Conservation (phyloP, 2,888 invertebrate genomes). For the Stomorhina lunata region DNA sequence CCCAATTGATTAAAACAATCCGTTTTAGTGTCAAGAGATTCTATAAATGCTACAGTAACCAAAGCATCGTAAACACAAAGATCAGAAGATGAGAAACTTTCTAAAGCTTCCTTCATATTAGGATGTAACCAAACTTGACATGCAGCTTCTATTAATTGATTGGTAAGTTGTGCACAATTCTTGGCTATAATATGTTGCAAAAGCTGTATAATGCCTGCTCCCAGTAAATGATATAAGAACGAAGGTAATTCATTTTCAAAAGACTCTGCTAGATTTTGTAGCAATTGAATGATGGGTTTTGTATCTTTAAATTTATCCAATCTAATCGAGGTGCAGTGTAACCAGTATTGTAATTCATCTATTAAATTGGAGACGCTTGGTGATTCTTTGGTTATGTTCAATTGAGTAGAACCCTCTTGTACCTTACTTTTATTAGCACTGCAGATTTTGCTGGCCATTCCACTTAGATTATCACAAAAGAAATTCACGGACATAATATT, state of each 20-base stretch:
- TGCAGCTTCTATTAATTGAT: conserved; percentile 67
- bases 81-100: not conserved
- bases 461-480: conserved; percentile 71
- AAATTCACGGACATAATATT: conserved; percentile 78
- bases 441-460: conserved; percentile 72
- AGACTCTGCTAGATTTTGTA: conserved; percentile 68
- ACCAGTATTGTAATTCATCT: conserved; percentile 75
- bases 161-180: conserved; percentile 69
- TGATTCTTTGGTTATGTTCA: conserved; percentile 66
- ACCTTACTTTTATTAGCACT: conserved; percentile 66
- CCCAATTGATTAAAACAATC: conserved; percentile 80
- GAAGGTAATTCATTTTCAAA: conserved; percentile 73
- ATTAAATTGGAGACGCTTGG: conserved; percentile 73
- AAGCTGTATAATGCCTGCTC: conserved; percentile 72
- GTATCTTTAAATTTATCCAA: conserved; percentile 69
- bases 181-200: conserved; percentile 74
- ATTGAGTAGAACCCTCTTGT: conserved; percentile 67
- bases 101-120: conserved; percentile 45
- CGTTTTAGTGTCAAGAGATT: conserved; percentile 68
- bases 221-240: conserved; percentile 73
- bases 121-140: conserved; percentile 69
- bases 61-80: conserved; percentile 70
- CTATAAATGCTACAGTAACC: conserved; percentile 72
- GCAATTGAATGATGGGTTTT: conserved; percentile 64
- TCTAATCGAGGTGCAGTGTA: conserved; percentile 73